Evolutionary conservation across 1,140 invertebrate genomes (phyloP).

Genomic region (Sarcophaga peregrina): DNA sequence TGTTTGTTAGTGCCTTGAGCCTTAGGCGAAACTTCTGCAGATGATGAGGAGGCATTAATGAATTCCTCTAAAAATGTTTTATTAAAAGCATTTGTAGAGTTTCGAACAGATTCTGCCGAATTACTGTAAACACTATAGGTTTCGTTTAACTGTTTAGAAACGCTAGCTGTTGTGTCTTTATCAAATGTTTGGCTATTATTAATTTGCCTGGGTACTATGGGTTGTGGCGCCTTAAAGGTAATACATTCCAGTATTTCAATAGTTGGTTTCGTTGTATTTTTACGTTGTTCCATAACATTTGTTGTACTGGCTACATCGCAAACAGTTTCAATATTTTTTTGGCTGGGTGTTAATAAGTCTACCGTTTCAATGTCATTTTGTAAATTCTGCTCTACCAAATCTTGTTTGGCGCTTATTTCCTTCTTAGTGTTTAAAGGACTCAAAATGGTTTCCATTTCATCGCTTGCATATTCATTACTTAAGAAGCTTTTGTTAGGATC

Average conservation of each 20-base stretch:
- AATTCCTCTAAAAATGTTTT: neutral
- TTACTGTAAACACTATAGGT: neutral
- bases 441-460: neutral
- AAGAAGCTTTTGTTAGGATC: neutral
- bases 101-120: no score
- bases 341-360: slow-evolving; percentile 15
- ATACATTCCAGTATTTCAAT: neutral
- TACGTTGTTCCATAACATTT: no score
- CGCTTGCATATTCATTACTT: neutral
- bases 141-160: neutral
- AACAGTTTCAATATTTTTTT: no score
- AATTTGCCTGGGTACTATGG: neutral
- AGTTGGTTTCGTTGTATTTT: no score
- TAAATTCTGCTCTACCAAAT: neutral
- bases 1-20: neutral
- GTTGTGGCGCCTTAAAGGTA: neutral
- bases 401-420: neutral
- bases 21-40: neutral
- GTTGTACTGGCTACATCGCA: no score
- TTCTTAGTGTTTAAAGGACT: neutral
- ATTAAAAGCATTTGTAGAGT: no score
- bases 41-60: neutral
- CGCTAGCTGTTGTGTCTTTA: neutral
- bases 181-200: neutral
- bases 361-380: neutral